A percentile compares a stretch with the other conserved stretches of the same genome.
phyloP scores from a whole-genome alignment of 2,888 invertebrate genomes.

The Amorpha juglandis region DNA sequence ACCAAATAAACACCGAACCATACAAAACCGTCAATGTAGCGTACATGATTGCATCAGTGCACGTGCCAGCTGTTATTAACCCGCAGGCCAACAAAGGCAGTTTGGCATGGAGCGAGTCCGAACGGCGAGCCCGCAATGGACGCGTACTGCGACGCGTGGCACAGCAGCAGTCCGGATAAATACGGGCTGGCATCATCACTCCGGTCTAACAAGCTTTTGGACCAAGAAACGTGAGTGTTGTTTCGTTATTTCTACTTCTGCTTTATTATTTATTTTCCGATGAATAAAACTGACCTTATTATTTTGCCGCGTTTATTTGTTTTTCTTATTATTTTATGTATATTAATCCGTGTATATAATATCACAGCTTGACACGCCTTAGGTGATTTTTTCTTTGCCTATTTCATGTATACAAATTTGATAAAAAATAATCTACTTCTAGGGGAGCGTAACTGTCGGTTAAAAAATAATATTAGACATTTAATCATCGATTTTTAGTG shows the following conservation, averaged over 20 bases:
- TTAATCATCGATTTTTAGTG: too few species aligned
- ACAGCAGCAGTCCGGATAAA: constrained; percentile 90
- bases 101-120: constrained; percentile 97
- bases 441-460: too few species aligned
- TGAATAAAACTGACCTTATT: too few species aligned
- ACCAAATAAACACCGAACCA: neutral
- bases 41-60: constrained; percentile 17
- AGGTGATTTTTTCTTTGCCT: too few species aligned
- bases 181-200: constrained; percentile 94
- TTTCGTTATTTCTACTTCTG: neutral
- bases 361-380: too few species aligned
- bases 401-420: too few species aligned
- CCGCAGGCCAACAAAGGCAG: constrained; percentile 94
- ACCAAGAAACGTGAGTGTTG: constrained; percentile 86
- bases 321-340: too few species aligned
- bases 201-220: constrained; percentile 90
- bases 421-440: too few species aligned
- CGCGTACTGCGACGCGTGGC: constrained; percentile 97
- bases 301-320: too few species aligned
- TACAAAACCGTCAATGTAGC: constrained; percentile 20
- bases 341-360: too few species aligned
- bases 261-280: too few species aligned
- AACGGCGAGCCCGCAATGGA: constrained; percentile 94
- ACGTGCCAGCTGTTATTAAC: constrained; percentile 37
- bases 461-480: too few species aligned